These are phyloP conservation scores for Dasypogon diadema DNA, from an alignment of 2,888 invertebrate genomes.

Conservation along the genomic window DNA sequence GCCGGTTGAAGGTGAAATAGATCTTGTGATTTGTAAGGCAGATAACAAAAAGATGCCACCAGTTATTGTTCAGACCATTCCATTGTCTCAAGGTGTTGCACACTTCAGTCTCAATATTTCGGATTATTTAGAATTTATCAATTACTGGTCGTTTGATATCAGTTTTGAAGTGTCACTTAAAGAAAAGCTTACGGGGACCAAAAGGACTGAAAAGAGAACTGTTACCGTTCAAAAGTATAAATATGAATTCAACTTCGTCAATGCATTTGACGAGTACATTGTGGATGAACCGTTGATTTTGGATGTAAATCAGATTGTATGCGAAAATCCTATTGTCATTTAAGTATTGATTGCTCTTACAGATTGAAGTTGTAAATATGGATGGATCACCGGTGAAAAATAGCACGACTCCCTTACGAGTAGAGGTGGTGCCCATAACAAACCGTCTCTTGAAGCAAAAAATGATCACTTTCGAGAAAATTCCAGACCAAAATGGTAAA, in stretches of 20 bases:
- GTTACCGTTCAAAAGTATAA: constrained; percentile 82
- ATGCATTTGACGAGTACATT: constrained; percentile 88
- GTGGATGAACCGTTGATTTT: constrained; percentile 82
- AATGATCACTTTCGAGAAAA: background rate
- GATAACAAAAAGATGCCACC: no score
- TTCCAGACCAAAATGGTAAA: background rate
- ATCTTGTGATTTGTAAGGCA: constrained; percentile 76
- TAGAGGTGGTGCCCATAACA: constrained; percentile 72
- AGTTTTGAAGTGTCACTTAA: constrained; percentile 89
- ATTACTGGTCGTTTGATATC: no score
- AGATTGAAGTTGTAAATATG: constrained; percentile 78
- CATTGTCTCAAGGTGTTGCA: constrained; percentile 73
- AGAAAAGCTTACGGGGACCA: constrained; percentile 85
- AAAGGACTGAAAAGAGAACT: constrained; percentile 83
- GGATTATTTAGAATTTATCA: constrained; percentile 76
- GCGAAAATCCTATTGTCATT: no score
- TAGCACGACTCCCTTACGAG: constrained; percentile 68
- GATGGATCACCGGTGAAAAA: constrained; percentile 77
- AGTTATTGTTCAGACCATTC: no score
- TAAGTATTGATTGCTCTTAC: no score
- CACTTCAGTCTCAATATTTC: constrained; percentile 75
- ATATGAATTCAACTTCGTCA: constrained; percentile 81
- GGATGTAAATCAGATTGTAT: constrained; percentile 63
- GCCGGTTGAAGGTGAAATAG: constrained; percentile 87
- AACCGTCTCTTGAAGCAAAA: constrained; percentile 75